Evolutionary conservation across 2,113 vertebrate species (phyloP).

Genomic region (Rhynchomys soricoides): DNA sequence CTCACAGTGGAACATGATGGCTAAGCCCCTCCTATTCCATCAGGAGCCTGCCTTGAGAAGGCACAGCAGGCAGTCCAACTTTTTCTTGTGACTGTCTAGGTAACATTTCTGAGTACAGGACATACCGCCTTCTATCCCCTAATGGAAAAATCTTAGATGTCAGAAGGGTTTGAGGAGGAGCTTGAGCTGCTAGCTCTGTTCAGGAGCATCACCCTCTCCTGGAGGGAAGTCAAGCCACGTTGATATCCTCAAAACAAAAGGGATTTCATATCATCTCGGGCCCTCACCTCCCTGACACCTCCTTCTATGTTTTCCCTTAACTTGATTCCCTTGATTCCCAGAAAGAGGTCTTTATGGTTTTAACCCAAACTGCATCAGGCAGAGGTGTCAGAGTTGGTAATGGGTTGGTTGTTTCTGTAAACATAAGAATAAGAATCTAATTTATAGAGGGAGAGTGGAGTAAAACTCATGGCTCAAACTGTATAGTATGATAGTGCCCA

Average conservation of each 20-base stretch:
- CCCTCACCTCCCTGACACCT: background rate
- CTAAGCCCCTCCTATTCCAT: background rate
- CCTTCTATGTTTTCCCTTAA: background rate
- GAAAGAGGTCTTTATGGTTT: constrained; percentile 52
- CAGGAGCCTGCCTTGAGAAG: background rate
- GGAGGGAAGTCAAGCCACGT: background rate
- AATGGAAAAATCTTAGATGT: background rate
- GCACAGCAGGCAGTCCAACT: background rate
- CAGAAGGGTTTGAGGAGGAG: background rate
- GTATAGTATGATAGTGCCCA: too few relatives aligned
- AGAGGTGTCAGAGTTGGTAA: constrained; percentile 13
- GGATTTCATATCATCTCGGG: background rate
- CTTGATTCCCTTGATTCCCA: constrained; percentile 14
- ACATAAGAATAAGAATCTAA: constrained; percentile 51
- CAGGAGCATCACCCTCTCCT: background rate
- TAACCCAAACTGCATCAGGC: constrained; percentile 29
- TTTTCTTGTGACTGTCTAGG: too few relatives aligned
- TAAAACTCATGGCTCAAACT: background rate
- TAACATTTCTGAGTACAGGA: background rate
- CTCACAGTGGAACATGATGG: background rate
- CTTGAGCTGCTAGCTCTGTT: rapidly evolving
- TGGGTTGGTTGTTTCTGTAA: constrained; percentile 55
- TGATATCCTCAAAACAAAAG: background rate
- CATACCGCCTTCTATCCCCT: background rate
- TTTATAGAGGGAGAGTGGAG: background rate